phyloP scores from a whole-genome alignment of 2,113 vertebrate genomes.

The Cephalopholis sonnerati region DNA sequence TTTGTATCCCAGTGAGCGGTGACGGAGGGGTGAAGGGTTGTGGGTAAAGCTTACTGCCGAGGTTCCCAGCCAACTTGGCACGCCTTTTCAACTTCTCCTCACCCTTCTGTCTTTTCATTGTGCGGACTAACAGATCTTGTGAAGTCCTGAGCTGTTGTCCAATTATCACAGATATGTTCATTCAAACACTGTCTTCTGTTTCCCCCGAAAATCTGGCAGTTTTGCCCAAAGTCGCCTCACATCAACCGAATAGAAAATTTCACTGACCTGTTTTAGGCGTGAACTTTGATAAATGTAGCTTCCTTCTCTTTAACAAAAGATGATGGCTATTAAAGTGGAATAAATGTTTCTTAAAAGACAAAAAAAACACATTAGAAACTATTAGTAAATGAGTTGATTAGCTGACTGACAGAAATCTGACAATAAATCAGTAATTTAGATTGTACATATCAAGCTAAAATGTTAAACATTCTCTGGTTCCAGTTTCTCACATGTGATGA shows the following conservation, averaged over 20 bases:
- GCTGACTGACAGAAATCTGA: background rate
- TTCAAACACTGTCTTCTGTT: background rate
- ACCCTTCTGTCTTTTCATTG: conserved; percentile 43
- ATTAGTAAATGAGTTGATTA: background rate
- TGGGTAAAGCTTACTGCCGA: conserved; percentile 68
- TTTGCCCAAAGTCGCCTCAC: background rate
- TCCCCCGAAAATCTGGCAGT: background rate
- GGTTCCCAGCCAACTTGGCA: conserved; percentile 77
- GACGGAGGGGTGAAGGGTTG: conserved; percentile 71
- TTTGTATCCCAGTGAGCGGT: conserved; percentile 63
- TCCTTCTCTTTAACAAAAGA: background rate
- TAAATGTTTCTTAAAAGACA: no score
- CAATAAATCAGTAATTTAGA: background rate
- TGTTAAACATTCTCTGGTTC: background rate
- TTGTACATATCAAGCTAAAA: background rate
- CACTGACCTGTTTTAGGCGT: no score
- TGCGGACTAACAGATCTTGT: conserved; percentile 4
- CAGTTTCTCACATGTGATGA: background rate
- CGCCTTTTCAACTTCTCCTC: conserved; percentile 58
- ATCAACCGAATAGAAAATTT: background rate
- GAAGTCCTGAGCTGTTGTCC: background rate
- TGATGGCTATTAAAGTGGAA: background rate
- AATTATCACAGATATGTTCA: conserved; percentile 29
- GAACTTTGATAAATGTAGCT: no score
- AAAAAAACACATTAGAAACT: no score